These are phyloP conservation scores for Aurelia aurita complex sp. Pacific DNA, from an alignment of 30 jellyfish, hydroid and myxozoan species.

Conservation along the genomic window DNA sequence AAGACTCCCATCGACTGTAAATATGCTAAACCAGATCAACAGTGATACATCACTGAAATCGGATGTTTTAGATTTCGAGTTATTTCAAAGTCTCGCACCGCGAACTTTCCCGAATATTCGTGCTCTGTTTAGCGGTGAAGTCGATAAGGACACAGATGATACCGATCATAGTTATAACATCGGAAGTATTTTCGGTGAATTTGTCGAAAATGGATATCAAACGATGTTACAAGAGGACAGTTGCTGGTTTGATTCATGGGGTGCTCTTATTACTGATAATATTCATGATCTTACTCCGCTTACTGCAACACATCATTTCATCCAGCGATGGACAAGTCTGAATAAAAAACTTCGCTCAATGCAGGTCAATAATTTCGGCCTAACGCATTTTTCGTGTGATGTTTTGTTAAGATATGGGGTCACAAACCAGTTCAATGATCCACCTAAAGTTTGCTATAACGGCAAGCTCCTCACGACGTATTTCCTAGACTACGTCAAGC, in stretches of 20 bases:
- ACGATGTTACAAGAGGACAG: slow-evolving; percentile 96
- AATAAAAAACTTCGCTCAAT: slow-evolving; percentile 58
- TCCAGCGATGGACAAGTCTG: slow-evolving; percentile 74
- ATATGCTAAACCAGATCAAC: slow-evolving; percentile 45
- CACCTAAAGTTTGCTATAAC: slow-evolving; percentile 94
- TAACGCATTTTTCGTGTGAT: slow-evolving; percentile 94
- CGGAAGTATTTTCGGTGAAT: slow-evolving; percentile 70
- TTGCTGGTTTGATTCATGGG: slow-evolving; percentile 99
- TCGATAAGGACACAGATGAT: slow-evolving; percentile 91
- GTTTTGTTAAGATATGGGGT: slow-evolving; percentile 85
- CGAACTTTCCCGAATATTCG: slow-evolving; percentile 97
- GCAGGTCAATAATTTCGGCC: slow-evolving; percentile 86
- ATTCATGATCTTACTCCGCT: slow-evolving; percentile 77
- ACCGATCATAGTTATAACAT: slow-evolving; percentile 68
- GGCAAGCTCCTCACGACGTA: slow-evolving; percentile 85
- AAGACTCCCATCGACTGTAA: slow-evolving; percentile 79
- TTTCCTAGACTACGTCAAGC: slow-evolving; percentile 64
- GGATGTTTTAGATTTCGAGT: slow-evolving; percentile 78
- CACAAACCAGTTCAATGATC: slow-evolving; percentile 96
- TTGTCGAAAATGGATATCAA: slow-evolving; percentile 81
- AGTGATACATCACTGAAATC: slow-evolving; percentile 11
- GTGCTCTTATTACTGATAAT: slow-evolving; percentile 91
- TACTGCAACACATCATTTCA: slow-evolving; percentile 41
- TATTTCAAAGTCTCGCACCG: slow-evolving; percentile 97
- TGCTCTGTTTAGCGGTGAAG: slow-evolving; percentile 95